These are phyloP conservation scores for Ceratoteleas bidentatus DNA, from an alignment of 1,140 invertebrate species.

Conservation along the genomic window DNA sequence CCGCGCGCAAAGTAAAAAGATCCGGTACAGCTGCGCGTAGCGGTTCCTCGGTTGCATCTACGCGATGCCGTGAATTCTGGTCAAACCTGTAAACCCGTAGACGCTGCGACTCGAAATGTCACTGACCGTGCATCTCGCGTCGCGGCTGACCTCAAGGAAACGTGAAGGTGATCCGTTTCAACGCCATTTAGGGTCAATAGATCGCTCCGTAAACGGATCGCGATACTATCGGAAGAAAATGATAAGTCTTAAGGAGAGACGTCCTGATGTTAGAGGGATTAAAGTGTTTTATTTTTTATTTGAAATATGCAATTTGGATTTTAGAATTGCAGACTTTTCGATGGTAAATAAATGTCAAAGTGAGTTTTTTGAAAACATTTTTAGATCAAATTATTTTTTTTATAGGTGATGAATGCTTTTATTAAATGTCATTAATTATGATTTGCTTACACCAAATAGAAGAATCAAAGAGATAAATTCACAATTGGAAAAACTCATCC, in stretches of 20 bases:
- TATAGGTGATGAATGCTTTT: too few species aligned
- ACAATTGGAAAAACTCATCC: too few species aligned
- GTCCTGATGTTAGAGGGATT: too few species aligned
- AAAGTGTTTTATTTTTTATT: too few species aligned
- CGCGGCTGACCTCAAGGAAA: constrained; percentile 49
- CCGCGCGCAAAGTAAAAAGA: constrained; percentile 37
- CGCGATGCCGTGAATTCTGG: constrained; percentile 73
- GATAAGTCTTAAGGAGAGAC: background rate
- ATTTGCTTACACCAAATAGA: too few species aligned
- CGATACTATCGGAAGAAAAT: background rate
- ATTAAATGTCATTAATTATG: too few species aligned
- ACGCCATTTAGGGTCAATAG: constrained; percentile 4
- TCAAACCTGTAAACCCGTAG: constrained; percentile 74
- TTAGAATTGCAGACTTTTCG: too few species aligned
- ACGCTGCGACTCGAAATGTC: constrained; percentile 70
- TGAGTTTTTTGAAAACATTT: too few species aligned
- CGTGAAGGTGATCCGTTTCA: constrained; percentile 32
- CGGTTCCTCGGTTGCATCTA: constrained; percentile 59
- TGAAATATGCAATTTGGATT: too few species aligned
- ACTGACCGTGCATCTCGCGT: constrained; percentile 66
- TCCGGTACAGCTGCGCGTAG: constrained; percentile 44
- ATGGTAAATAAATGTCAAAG: too few species aligned
- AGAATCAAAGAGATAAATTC: too few species aligned
- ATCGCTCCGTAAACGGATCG: background rate
- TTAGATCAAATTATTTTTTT: too few species aligned